Evolutionary conservation across 2,888 invertebrate genomes (phyloP).

Genomic region (Orthosia cruda): DNA sequence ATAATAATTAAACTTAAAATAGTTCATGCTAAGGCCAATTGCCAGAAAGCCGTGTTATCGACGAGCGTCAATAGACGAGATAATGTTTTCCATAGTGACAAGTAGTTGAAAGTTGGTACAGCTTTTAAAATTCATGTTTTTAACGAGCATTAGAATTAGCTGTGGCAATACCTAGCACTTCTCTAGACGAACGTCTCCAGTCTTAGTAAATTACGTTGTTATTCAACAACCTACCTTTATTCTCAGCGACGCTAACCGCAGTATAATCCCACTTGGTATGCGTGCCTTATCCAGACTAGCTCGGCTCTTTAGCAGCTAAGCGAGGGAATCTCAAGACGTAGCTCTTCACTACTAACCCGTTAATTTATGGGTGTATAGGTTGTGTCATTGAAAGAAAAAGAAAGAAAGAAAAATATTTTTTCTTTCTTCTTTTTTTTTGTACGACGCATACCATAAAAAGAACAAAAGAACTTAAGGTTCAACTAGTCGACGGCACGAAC

Average conservation of each 20-base stretch:
- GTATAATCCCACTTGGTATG: constrained; percentile 17
- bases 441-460: no score
- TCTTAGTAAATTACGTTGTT: background rate
- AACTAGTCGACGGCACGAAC: no score
- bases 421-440: no score
- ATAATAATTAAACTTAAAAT: no score
- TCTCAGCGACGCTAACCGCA: background rate
- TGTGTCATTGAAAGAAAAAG: background rate
- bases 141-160: background rate
- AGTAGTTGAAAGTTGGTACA: no score
- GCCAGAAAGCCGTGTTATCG: no score
- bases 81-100: no score
- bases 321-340: constrained; percentile 10
- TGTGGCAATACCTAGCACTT: background rate
- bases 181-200: background rate
- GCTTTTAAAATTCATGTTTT: background rate
- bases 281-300: constrained; percentile 31
- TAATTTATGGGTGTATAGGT: constrained; percentile 9
- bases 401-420: no score
- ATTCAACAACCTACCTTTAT: background rate
- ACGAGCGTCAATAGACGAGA: no score
- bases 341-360: constrained; percentile 14
- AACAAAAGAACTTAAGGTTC: no score
- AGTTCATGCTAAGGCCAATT: no score
- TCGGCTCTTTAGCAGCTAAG: constrained; percentile 26